Evolutionary conservation across 30 jellyfish, hydroid and myxozoan genomes (phyloP), one percentile per base, ranked within the genome.

Genomic region (Turritopsis rubra): DNA sequence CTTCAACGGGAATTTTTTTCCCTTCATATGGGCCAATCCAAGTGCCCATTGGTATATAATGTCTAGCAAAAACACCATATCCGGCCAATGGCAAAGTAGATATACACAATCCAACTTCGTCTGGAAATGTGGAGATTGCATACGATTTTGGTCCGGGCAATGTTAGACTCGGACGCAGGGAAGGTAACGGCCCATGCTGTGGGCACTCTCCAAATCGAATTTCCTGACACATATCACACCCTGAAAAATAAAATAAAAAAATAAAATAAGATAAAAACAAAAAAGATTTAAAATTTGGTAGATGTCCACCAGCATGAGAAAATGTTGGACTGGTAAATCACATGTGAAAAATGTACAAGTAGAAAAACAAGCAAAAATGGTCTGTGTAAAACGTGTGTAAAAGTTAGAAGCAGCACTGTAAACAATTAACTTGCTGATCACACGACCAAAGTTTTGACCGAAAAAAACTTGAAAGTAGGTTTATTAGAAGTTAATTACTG

Each of bases 11-110:
- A 8, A 93, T 77, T 77, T 88, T 93, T 26, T 79, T 83, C 21
- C 99, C 99, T 79, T 93, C 99, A 70, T 93, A 93, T 0, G 99
- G 99, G 1, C 99, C 99, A 28, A 93, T 93, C 99, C 99, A 93
- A 1, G 99, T 93, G 41, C 99, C 99, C 65, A 83, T 90, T 0
- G 99, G 99, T 3, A 93, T 93, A 83, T 85, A 88, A 29, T 84
- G 96, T 24, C 95, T 87, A 1, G 99, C 99, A 71, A 93, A 93
- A 66, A 93, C 99, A 20, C 99, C 99, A 80, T 84, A 93, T 21
- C 99, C 99, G 3, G 97, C 96, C 53, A 93, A 71, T n/a, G 96
- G 96, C 28, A 93, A 54, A 18, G 97, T 85, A 5, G 99, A 93
- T 21, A 88, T 81, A 84, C 99, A 93, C 29, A 93, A 82, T 21